Percentiles rank a stretch among this genome's conserved stretches.
Conservation (phyloP, 2,888 invertebrate species). For the Pelosia muscerda region DNA sequence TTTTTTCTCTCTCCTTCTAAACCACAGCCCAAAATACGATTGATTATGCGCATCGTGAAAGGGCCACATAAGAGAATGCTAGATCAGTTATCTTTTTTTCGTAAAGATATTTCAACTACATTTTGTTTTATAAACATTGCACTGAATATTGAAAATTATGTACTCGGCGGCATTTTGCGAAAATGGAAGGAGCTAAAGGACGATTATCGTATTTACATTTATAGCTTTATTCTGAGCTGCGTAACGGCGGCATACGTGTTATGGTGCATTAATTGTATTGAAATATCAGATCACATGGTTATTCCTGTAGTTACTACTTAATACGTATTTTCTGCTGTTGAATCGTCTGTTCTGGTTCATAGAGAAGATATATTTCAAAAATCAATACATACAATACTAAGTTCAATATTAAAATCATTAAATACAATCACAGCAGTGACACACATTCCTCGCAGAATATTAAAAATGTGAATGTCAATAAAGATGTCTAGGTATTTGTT, state of each 20-base stretch:
- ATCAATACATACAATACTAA: too few relatives aligned
- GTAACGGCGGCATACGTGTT: not conserved
- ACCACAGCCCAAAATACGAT: too few relatives aligned
- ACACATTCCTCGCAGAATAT: too few relatives aligned
- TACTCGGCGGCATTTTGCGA: conserved; percentile 13
- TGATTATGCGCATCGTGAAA: too few relatives aligned
- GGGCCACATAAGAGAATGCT: too few relatives aligned
- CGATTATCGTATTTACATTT: conserved; percentile 1
- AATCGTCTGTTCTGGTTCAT: not conserved
- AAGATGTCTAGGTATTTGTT: too few relatives aligned
- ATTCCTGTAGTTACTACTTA: not conserved
- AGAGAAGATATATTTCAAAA: not conserved
- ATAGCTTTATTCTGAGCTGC: not conserved
- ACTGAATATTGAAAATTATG: conserved; percentile 4
- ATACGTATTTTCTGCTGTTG: not conserved
- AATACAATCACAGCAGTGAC: too few relatives aligned
- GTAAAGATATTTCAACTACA: not conserved
- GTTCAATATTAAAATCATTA: too few relatives aligned
- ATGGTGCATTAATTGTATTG: not conserved
- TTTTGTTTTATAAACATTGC: not conserved
- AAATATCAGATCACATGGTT: not conserved
- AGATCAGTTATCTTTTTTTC: too few relatives aligned
- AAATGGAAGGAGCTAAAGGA: not conserved
- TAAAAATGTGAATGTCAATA: too few relatives aligned
- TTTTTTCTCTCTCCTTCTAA: too few relatives aligned